Conservation (phyloP, 2,797 vertebrate genomes). For the Masticophis lateralis region DNA sequence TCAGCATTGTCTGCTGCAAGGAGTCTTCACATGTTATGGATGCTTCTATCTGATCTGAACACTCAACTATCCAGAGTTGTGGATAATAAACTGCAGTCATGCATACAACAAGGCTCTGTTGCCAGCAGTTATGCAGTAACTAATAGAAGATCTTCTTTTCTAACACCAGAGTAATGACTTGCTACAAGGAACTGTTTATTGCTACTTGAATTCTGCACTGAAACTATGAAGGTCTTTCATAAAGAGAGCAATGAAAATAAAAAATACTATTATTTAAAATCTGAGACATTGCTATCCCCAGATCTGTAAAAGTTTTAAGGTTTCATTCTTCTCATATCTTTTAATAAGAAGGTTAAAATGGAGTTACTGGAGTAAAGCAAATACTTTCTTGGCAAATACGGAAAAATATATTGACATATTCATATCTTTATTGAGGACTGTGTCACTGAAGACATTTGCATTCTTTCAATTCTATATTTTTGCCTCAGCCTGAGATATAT, state of each 20-base stretch:
- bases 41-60: not conserved
- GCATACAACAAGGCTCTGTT: not conserved
- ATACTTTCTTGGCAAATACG: not conserved
- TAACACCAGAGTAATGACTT: not conserved
- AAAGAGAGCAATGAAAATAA: not conserved
- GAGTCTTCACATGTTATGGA: not conserved
- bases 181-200: not conserved
- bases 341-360: not conserved
- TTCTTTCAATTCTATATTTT: not conserved
- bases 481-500: not conserved
- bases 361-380: too few relatives aligned
- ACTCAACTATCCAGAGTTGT: not conserved
- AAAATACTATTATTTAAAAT: not conserved
- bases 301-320: not conserved
- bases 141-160: not conserved
- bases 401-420: not conserved
- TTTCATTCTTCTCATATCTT: not conserved
- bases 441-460: not conserved
- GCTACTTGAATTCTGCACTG: not conserved
- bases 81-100: not conserved
- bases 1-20: not conserved
- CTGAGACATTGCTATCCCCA: not conserved
- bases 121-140: not conserved
- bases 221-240: not conserved
- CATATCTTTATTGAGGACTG: not conserved